Conservation (phyloP, 2,888 invertebrate species). For the Zelleria hepariella region DNA sequence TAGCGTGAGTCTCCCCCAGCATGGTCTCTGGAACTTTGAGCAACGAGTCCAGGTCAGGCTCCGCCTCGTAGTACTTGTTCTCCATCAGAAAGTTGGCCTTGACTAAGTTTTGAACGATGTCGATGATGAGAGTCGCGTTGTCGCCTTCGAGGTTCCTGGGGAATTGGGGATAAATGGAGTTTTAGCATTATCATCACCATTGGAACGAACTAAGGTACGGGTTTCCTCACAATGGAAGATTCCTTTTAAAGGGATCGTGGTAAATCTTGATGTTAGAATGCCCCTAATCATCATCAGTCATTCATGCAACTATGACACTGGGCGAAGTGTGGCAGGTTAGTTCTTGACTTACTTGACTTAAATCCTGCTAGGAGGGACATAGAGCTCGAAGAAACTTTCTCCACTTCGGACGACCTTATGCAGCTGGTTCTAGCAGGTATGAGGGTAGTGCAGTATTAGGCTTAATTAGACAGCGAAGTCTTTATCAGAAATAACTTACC, state of each 20-base stretch:
- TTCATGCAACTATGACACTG: no score
- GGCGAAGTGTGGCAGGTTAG: no score
- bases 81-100: slow-evolving; percentile 43
- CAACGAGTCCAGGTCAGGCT: slow-evolving; percentile 46
- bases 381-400: no score
- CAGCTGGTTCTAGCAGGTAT: not conserved
- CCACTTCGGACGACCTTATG: no score
- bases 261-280: no score
- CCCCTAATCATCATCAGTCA: no score
- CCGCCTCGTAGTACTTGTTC: slow-evolving; percentile 41
- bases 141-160: slow-evolving; percentile 55
- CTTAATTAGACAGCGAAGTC: not conserved
- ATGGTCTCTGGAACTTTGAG: slow-evolving; percentile 46
- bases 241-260: not conserved
- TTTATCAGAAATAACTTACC: slow-evolving; percentile 23
- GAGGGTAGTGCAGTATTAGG: not conserved
- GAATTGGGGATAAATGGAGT: not conserved
- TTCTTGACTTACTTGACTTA: no score
- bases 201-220: no score
- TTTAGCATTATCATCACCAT: no score
- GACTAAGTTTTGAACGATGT: slow-evolving; percentile 37
- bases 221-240: no score
- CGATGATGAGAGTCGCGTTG: slow-evolving; percentile 34
- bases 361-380: no score
- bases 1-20: slow-evolving; percentile 51